Percentiles rank a stretch among this genome's conserved stretches.
phyloP scores from a whole-genome alignment of 2,113 vertebrate species.

The Macquaria ambigua region DNA sequence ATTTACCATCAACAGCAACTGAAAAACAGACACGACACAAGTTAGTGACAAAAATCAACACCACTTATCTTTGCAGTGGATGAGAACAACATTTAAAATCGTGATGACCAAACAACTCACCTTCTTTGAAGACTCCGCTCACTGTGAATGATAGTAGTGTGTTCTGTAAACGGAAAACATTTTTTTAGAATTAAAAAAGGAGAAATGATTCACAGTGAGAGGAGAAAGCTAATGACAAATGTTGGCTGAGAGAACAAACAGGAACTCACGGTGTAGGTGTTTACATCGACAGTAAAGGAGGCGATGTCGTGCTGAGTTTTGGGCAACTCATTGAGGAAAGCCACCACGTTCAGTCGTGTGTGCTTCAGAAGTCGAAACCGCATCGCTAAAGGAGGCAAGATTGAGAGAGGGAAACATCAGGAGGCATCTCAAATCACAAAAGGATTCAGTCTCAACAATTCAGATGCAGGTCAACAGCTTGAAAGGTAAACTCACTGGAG shows the following conservation, averaged over 20 bases:
- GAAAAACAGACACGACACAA: slow-evolving; percentile 19
- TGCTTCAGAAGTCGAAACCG: slow-evolving; percentile 90
- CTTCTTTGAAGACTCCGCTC: slow-evolving; percentile 93
- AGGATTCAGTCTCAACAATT: not conserved
- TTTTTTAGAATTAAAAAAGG: not conserved
- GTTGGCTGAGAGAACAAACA: not conserved
- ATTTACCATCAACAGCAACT: slow-evolving; percentile 88
- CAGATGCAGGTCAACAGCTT: not conserved
- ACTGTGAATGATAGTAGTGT: slow-evolving; percentile 91
- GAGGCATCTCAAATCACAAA: not conserved
- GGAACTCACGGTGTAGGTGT: slow-evolving; percentile 86
- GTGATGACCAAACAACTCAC: slow-evolving; percentile 67
- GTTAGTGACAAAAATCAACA: slow-evolving; percentile 11
- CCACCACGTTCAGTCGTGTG: slow-evolving; percentile 90
- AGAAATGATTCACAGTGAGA: not conserved
- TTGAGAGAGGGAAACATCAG: slow-evolving; percentile 13
- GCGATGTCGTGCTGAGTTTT: slow-evolving; percentile 91
- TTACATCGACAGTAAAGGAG: slow-evolving; percentile 91
- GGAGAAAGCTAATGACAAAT: not conserved
- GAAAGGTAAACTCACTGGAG: slow-evolving; percentile 83
- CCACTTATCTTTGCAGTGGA: not conserved
- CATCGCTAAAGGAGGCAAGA: slow-evolving; percentile 74
- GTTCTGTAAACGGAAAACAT: slow-evolving; percentile 79
- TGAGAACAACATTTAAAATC: not conserved
- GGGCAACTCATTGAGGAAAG: slow-evolving; percentile 92